phyloP scores from a whole-genome alignment of 2,888 invertebrate species.

The Xylota sylvarum region DNA sequence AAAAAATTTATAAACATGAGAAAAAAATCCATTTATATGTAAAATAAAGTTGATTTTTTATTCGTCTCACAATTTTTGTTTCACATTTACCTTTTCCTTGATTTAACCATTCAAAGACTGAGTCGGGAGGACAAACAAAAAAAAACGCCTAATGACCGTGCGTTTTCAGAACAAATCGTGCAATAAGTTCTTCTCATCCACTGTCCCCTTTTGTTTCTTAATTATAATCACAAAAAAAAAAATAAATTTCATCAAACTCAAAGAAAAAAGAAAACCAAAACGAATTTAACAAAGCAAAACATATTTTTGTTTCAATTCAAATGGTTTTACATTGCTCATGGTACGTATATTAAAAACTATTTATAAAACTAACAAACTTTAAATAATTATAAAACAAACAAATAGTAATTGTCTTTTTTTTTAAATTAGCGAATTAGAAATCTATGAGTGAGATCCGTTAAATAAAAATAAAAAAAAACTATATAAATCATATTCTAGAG shows the following conservation, averaged over 20 bases:
- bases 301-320: constrained; percentile 5
- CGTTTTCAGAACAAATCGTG: constrained; percentile 20
- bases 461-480: constrained; percentile 18
- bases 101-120: constrained; percentile 60
- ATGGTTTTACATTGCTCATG: constrained; percentile 51
- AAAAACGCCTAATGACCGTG: not conserved
- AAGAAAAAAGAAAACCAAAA: constrained; percentile 11
- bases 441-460: constrained; percentile 73
- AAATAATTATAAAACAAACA: constrained; percentile 13
- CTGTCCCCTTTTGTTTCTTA: not conserved
- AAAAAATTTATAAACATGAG: constrained; percentile 19
- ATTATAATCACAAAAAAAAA: not conserved
- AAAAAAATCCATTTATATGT: constrained; percentile 47
- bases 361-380: constrained; percentile 13
- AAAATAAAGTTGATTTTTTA: constrained; percentile 77
- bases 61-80: constrained; percentile 67
- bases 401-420: constrained; percentile 26
- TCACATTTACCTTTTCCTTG: constrained; percentile 36
- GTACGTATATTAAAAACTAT: constrained; percentile 29
- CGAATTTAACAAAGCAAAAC: constrained; percentile 48
- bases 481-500: constrained; percentile 52
- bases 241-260: constrained; percentile 28
- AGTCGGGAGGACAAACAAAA: constrained; percentile 16
- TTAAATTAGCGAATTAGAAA: constrained; percentile 57
- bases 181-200: constrained; percentile 23